These are phyloP conservation scores for Masticophis lateralis DNA, from an alignment of 2,797 vertebrate species.

Conservation along the genomic window DNA sequence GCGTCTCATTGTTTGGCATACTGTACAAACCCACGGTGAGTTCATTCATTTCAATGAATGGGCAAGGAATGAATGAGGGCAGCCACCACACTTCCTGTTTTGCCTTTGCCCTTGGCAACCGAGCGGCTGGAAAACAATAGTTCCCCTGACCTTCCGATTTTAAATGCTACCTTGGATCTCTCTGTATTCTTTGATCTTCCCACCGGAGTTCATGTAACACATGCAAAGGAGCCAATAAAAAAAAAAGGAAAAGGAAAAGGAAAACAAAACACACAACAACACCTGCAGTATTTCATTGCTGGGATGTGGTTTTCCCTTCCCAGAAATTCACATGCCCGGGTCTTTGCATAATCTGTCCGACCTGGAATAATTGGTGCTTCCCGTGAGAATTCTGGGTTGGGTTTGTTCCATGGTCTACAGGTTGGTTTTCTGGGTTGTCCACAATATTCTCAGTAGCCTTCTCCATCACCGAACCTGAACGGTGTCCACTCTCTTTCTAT, in stretches of 20 bases:
- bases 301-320: neutral
- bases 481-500: neutral
- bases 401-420: neutral
- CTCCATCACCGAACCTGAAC: neutral
- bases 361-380: neutral
- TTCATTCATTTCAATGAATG: neutral
- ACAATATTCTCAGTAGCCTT: neutral
- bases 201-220: constrained; percentile 58
- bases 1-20: neutral
- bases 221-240: constrained; percentile 51
- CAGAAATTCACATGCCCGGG: neutral
- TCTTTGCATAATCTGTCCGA: neutral
- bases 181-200: constrained; percentile 66
- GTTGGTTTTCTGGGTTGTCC: neutral
- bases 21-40: neutral
- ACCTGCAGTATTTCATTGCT: constrained; percentile 38
- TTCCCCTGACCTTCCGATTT: neutral
- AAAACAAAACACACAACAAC: no score
- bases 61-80: neutral
- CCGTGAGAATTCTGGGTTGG: neutral
- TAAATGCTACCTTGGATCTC: neutral
- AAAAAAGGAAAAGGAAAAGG: constrained; percentile 16
- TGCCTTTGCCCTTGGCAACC: neutral
- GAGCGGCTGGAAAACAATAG: fast-evolving
- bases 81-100: neutral